A percentile compares a stretch with the other conserved stretches of the same genome.
These are phyloP conservation scores for Tenthredo amoena DNA, from an alignment of 2,888 invertebrate species.

Conservation along the genomic window DNA sequence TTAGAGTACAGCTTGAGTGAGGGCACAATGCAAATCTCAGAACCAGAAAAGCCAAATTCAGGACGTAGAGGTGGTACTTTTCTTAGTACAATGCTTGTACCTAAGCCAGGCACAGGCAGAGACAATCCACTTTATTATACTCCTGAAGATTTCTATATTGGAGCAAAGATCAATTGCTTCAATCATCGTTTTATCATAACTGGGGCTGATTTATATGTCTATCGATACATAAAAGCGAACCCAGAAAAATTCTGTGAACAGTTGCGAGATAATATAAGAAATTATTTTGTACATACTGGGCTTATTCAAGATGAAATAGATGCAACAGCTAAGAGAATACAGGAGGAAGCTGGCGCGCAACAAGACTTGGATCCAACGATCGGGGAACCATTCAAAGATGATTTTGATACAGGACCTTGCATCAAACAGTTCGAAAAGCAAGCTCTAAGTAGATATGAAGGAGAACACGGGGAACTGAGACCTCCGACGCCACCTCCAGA, in stretches of 20 bases:
- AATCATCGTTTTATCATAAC: constrained; percentile 88
- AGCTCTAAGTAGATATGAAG: constrained; percentile 56
- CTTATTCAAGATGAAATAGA: constrained; percentile 82
- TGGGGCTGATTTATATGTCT: constrained; percentile 89
- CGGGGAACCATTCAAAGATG: constrained; percentile 54
- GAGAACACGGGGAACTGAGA: constrained; percentile 51
- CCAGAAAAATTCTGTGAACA: constrained; percentile 86
- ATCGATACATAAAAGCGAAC: constrained; percentile 87
- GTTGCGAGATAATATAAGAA: constrained; percentile 84
- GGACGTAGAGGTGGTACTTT: constrained; percentile 88
- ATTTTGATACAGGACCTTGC: constrained; percentile 54
- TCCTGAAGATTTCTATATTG: constrained; percentile 89
- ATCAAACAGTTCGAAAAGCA: constrained; percentile 52
- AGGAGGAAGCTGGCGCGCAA: constrained; percentile 27
- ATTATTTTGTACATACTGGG: constrained; percentile 85
- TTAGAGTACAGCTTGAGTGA: constrained; percentile 88
- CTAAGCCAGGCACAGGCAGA: constrained; percentile 85
- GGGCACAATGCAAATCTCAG: constrained; percentile 87
- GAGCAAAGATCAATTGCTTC: constrained; percentile 86
- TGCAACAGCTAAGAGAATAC: constrained; percentile 61
- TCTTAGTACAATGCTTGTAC: constrained; percentile 83
- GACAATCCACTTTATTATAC: constrained; percentile 88
- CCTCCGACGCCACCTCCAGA: constrained; percentile 58
- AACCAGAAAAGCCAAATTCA: constrained; percentile 86
- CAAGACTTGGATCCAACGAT: constrained; percentile 58